Base-by-base conservation (phyloP, 2,113 vertebrate species). In the Pholis gunnellus region DNA sequence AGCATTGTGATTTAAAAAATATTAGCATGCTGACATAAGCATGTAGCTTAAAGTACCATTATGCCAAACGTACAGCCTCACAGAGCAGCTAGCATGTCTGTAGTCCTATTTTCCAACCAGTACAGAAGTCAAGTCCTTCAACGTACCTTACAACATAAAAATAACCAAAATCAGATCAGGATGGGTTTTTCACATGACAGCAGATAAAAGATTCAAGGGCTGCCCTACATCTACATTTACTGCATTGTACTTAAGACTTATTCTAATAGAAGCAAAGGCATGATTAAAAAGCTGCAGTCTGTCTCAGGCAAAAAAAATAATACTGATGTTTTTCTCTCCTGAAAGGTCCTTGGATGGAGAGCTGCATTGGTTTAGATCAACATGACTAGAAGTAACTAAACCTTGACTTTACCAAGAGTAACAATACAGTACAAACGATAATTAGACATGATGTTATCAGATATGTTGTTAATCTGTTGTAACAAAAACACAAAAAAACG, bases 71-170 rank as follows among this genome's bases (percentile, higher is more conserved):
- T 5, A 40, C 38, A 40, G 46, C 46, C 18, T 20, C 18, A 22
- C 9, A 31, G 38, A 9, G 18, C 17, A 2, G 25, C 36, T 72
- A 22, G 18, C 40, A 46, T 34, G 27, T 14, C 20, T 60, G 9
- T 34, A 46, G 40, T 72, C 38, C 42, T 56, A 46, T 61, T 65
- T 72, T 68, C 57, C 57, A 68, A 25, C 5, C 42, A 71, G 40
- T 60, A 13, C 3, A 48, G 18, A 17, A 2, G 31, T 59, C 9
- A 69, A 54, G 36, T 59, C 29, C 48, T 66, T 79, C 20, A 79
- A 22, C 76, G 64, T 46, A 42, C 10, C 22, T 11, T 5, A 69
- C 63, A 70, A 20, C 34, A 50, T 61, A 38, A 66, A 69, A 81
- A 75, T 59, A 46, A 44, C 70, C 42, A 5, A 18, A 59, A 74